phyloP scores from a whole-genome alignment of 2,888 invertebrate species.

The Hypsopygia costalis region DNA sequence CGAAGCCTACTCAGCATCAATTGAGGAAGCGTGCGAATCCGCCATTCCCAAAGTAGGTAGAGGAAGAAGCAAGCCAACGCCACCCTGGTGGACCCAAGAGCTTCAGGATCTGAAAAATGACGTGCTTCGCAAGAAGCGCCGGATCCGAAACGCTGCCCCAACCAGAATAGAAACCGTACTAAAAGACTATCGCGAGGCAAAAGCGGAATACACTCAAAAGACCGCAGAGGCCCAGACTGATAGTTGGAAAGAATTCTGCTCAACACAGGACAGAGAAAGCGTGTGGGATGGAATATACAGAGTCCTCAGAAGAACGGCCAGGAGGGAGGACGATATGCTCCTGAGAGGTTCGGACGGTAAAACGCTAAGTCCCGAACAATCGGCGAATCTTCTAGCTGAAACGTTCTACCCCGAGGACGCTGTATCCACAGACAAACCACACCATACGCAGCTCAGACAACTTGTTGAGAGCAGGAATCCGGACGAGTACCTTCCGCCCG shows the following conservation, averaged over 20 bases:
- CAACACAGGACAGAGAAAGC: constrained; percentile 17
- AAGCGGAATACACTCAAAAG: constrained; percentile 14
- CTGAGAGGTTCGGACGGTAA: background rate
- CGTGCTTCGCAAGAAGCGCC: constrained; percentile 12
- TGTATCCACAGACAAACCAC: constrained; percentile 3
- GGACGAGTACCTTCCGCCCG: background rate
- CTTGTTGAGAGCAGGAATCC: no score
- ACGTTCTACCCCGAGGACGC: constrained; percentile 11
- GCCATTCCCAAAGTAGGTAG: no score
- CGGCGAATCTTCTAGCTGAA: constrained; percentile 4
- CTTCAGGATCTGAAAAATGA: background rate
- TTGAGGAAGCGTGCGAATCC: no score
- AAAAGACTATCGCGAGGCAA: constrained; percentile 12
- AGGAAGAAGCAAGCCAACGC: no score
- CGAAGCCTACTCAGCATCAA: no score
- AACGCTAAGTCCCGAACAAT: background rate
- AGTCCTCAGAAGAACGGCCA: constrained; percentile 2
- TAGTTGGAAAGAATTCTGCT: constrained; percentile 22
- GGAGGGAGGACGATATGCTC: background rate
- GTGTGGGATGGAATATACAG: constrained; percentile 13
- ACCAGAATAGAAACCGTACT: no score
- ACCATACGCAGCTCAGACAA: no score
- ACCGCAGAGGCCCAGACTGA: constrained; percentile 10
- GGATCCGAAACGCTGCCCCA: no score
- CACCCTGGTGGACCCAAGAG: no score